Percentiles rank a stretch among this genome's conserved stretches.
phyloP scores from a whole-genome alignment of 1,140 invertebrate species.

The Gonatopus flavifemur region DNA sequence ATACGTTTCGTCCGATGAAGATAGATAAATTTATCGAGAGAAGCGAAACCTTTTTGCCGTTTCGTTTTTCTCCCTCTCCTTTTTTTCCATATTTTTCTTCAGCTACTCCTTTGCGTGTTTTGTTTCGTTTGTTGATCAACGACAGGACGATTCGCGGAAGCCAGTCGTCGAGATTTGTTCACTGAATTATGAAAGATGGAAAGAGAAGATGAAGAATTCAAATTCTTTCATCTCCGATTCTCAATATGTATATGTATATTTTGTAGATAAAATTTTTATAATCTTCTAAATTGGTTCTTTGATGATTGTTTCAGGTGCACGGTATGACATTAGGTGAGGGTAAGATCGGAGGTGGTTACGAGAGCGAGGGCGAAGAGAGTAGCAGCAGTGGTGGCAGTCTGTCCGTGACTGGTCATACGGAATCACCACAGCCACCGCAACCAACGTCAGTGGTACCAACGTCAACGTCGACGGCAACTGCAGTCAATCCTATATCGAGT shows the following conservation, averaged over 20 bases:
- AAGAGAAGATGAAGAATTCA: slow-evolving; percentile 10
- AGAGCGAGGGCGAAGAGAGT: slow-evolving; percentile 57
- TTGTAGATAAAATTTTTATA: too few species aligned
- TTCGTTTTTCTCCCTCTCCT: slow-evolving; percentile 5
- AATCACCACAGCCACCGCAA: slow-evolving; percentile 51
- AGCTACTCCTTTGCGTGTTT: slow-evolving; percentile 2
- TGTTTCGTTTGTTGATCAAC: neutral
- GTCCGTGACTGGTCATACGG: slow-evolving; percentile 53
- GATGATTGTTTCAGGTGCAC: slow-evolving; percentile 49
- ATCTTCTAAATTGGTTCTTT: slow-evolving; percentile 4
- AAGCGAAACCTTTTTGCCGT: slow-evolving; percentile 9
- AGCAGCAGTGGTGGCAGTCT: slow-evolving; percentile 53
- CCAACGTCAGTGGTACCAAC: slow-evolving; percentile 42
- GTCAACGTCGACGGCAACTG: slow-evolving; percentile 17
- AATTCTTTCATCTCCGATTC: neutral
- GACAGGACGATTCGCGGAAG: slow-evolving; percentile 47
- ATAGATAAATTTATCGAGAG: too few species aligned
- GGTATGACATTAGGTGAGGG: slow-evolving; percentile 50
- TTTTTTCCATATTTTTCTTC: slow-evolving; percentile 20
- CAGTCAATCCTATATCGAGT: slow-evolving; percentile 21
- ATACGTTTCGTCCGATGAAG: slow-evolving; percentile 32
- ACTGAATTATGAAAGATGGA: slow-evolving; percentile 42
- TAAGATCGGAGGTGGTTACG: slow-evolving; percentile 50
- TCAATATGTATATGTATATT: too few species aligned
- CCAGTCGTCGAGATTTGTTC: slow-evolving; percentile 46